Base-by-base conservation (phyloP, 2,113 vertebrate species). In the Heterocephalus glaber region DNA sequence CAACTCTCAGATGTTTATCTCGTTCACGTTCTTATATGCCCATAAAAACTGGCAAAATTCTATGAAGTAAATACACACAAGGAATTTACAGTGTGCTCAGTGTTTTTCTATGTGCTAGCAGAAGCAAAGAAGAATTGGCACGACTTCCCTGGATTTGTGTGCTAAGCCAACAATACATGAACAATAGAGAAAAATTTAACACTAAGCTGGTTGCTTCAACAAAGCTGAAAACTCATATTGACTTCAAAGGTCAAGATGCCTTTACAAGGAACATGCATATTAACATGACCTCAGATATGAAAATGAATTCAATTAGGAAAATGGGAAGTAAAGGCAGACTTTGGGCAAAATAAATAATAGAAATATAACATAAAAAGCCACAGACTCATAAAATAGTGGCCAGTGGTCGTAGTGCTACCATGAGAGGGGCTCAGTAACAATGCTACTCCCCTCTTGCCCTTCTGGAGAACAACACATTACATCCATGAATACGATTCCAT, bases 51-150 rank as follows among this genome's bases (percentile, higher is more conserved):
- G 1, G 1, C 68, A 22, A 82, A 82, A 92, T 81, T 7, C 30
- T 84, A 61, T 89, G 49, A 61, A 93, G 74, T 91, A 35, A 86
- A 61, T 65, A 66, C 17, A 76, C 58, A n/a, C 54, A 61, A 96
- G 88, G 38, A 81, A 72, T 1, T 16, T 19, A 54, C 4, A 49
- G 22, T 35, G 30, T 24, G 9, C 7, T 82, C 54, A 30, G 16
- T 93, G 17, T 92, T 94, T 56, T 86, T 20, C 44, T 61, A 84
- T 11, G 6, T 22, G 11, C 41, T 63, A 82, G 66, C 2, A 88
- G 49, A 80, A 91, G 28, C 54, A 72, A 72, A 92, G 35, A 86
- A 72, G 13, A 60, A 49, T 5, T 24, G 79, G 38, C 26, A 11
- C 19, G 19, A 92, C 38, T 12, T 82, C 87, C 49, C 49, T 33